Evolutionary conservation across 2,113 vertebrate species (phyloP), one percentile per base, ranked within the genome.

Genomic region (Hippolais icterina): DNA sequence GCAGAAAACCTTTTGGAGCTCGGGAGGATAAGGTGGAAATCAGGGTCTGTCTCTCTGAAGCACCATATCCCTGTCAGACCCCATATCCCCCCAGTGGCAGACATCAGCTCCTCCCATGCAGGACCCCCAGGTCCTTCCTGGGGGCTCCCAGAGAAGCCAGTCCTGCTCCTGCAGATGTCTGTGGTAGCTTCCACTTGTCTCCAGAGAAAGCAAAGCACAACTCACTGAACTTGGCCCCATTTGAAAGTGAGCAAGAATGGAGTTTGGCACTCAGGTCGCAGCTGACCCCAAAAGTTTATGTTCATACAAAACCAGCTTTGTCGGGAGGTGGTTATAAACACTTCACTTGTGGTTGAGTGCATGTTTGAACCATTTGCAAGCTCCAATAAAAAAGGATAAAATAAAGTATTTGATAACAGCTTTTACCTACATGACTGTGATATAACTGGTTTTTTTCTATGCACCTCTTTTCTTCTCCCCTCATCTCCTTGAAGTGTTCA

Each of bases 191-290:
- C 42, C 18, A 3, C 19, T 59, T 68, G 3, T 22, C 39, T 78
- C 54, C 41, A 78, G 47, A 56, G 60, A 25, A 78, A 78, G 20
- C n/a, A 71, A 46, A 35, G 46, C 59, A n/a, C 21, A 15, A 1
- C 47, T 56, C 27, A 5, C 8, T 10, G 13, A 46, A 46, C 15
- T 76, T 39, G 53, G 42, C 15, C 19, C 28, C 15, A 1, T 54
- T 39, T 0, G 0, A 33, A 54, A 65, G 33, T 1, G 35, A 41
- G 10, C 18, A 50, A 10, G 20, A 37, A 21, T 8, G 19, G 46
- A 54, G 15, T 75, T 60, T 1, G 15, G 50, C 24, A 31, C 18
- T 66, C 28, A 54, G 68, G 39, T 10, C 1, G 2, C 61, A 53
- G 66, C 29, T 88, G 63, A 59, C 33, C 50, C 27, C 7, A 10